Evolutionary conservation across 2,888 invertebrate genomes (phyloP).

Genomic region (Eristalis tenax): DNA sequence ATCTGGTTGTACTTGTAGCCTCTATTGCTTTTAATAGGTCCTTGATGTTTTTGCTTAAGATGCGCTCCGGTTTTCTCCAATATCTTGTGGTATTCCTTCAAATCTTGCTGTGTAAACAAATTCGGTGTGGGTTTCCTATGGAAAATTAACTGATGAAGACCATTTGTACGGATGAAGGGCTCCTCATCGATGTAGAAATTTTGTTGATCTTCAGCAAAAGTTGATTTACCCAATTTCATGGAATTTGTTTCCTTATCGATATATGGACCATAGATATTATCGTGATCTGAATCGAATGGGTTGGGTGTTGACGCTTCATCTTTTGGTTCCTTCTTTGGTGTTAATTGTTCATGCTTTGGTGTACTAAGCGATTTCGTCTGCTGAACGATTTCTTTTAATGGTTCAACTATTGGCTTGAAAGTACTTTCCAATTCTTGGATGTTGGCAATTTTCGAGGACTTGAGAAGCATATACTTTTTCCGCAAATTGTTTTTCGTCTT

Average conservation of each 20-base stretch:
- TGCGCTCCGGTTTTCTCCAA: background rate
- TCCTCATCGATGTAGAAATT: background rate
- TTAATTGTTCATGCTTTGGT: too few relatives aligned
- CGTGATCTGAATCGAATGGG: background rate
- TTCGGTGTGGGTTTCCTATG: background rate
- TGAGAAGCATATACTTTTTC: background rate
- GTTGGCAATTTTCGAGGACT: background rate
- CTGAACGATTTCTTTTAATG: too few relatives aligned
- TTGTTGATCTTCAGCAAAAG: background rate
- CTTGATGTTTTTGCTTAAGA: background rate
- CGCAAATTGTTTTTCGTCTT: background rate
- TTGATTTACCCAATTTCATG: background rate
- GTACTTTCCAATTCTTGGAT: background rate
- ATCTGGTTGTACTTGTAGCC: background rate
- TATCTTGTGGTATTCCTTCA: background rate
- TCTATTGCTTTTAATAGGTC: background rate
- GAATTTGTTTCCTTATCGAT: background rate
- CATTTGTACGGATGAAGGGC: background rate
- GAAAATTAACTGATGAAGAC: background rate
- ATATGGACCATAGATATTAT: slow-evolving; percentile 15
- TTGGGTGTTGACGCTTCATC: too few relatives aligned
- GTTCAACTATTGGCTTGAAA: background rate
- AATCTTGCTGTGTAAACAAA: background rate
- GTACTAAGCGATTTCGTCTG: too few relatives aligned
- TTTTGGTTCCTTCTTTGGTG: too few relatives aligned